Evolutionary conservation across 2,113 vertebrate species (phyloP).

Genomic region (Platysteira castanea): DNA sequence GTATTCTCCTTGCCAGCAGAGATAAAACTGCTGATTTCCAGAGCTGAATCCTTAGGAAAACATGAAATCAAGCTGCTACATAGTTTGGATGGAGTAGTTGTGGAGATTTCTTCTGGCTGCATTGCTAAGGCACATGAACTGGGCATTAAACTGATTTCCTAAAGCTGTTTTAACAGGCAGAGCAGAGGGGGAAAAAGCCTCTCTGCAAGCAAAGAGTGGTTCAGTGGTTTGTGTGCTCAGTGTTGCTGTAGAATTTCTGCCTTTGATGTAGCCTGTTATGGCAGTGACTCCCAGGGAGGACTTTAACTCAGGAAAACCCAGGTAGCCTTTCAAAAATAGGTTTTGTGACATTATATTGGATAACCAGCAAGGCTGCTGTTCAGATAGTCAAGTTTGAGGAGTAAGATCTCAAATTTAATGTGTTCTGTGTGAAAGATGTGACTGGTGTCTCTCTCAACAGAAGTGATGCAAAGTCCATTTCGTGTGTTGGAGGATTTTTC

Average conservation of each 20-base stretch:
- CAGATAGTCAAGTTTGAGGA: not conserved
- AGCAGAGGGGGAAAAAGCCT: not conserved
- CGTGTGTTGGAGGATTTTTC: not conserved
- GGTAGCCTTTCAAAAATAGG: not conserved
- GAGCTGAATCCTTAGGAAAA: not conserved
- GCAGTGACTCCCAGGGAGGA: not conserved
- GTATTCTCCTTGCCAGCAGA: not conserved
- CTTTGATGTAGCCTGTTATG: not conserved
- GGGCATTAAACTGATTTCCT: not conserved
- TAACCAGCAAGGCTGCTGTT: not conserved
- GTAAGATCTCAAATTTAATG: not conserved
- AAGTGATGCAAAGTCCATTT: not conserved
- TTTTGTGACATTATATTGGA: not conserved
- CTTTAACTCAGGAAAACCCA: not conserved
- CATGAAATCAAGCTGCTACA: not conserved
- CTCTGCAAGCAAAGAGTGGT: not conserved
- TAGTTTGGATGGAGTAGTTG: not conserved
- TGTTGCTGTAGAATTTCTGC: not conserved
- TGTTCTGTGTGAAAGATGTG: not conserved
- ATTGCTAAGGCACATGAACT: not conserved
- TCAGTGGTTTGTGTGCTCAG: not conserved
- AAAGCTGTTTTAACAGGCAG: not conserved
- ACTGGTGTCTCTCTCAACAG: not conserved
- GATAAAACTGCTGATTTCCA: not conserved
- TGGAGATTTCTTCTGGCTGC: not conserved